These are phyloP conservation scores for Pandemis heparana DNA, from an alignment of 2,888 invertebrate genomes.

Conservation along the genomic window DNA sequence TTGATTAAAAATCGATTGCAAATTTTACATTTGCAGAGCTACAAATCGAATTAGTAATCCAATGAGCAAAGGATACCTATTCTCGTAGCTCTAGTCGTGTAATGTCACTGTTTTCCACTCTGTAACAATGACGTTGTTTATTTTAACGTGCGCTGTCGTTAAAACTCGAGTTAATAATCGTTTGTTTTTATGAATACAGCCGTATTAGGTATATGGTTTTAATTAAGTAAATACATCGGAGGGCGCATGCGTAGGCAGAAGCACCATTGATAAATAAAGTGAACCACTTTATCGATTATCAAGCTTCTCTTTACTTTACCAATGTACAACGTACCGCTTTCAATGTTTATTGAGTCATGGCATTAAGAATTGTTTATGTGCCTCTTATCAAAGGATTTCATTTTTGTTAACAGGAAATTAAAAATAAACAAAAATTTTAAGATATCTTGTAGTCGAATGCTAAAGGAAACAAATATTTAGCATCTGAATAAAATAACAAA, in stretches of 20 bases:
- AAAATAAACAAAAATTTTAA: conserved; percentile 14
- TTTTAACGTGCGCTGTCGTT: conserved; percentile 12
- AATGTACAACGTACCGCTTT: neutral
- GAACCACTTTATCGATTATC: conserved; percentile 68
- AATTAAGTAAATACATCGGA: conserved; percentile 58
- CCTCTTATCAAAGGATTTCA: conserved; percentile 13
- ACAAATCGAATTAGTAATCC: neutral
- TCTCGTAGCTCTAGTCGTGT: neutral
- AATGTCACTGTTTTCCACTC: conserved; percentile 13
- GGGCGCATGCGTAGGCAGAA: conserved; percentile 51
- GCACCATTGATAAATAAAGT: conserved; percentile 63
- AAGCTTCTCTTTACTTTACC: conserved; percentile 58
- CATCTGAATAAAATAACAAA: conserved; percentile 9
- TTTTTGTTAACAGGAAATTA: conserved; percentile 12
- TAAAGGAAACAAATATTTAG: conserved; percentile 29
- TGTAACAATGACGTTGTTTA: conserved; percentile 24
- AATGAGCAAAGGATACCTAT: neutral
- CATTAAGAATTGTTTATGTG: conserved; percentile 19
- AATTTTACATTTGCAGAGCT: conserved; percentile 18
- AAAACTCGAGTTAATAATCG: conserved; percentile 37
- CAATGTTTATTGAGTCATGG: conserved; percentile 26
- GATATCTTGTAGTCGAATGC: conserved; percentile 8
- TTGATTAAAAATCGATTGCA: conserved; percentile 33
- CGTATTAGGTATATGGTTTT: conserved; percentile 50
- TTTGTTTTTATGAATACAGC: conserved; percentile 52